A percentile compares a stretch with the other conserved stretches of the same genome.
Conservation (phyloP, 2,888 invertebrate genomes). For the Noctua comes region DNA sequence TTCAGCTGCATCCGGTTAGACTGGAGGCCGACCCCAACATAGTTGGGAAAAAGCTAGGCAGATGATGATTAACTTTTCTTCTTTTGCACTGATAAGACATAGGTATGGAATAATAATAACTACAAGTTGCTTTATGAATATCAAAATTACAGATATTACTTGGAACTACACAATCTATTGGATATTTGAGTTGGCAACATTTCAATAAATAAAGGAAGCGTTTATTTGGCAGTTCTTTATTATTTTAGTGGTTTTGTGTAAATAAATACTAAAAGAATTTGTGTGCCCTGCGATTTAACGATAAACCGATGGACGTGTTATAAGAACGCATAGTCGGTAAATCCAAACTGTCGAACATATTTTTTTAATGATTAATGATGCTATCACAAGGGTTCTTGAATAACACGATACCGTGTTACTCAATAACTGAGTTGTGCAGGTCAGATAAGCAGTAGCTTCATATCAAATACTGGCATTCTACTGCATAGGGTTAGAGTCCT, state of each 20-base stretch:
- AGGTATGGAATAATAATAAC: not conserved
- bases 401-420: not conserved
- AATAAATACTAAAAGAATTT: conserved; percentile 5
- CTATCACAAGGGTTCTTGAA: not conserved
- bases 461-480: not conserved
- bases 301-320: not conserved
- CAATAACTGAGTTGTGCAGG: not conserved
- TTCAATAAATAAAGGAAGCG: conserved; percentile 11
- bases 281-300: not conserved
- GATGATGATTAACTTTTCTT: not conserved
- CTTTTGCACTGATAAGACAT: not conserved
- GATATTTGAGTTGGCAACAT: conserved; percentile 21
- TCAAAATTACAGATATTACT: conserved; percentile 2
- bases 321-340: not conserved
- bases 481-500: not conserved
- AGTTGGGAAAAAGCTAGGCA: no score
- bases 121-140: conserved; percentile 9
- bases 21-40: no score
- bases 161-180: not conserved
- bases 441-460: not conserved
- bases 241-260: conserved; percentile 14
- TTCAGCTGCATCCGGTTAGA: no score
- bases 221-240: not conserved
- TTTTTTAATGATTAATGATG: not conserved
- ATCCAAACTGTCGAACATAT: not conserved